Base-by-base conservation (phyloP, 2,888 invertebrate species). In the Platerodrilus igneus region DNA sequence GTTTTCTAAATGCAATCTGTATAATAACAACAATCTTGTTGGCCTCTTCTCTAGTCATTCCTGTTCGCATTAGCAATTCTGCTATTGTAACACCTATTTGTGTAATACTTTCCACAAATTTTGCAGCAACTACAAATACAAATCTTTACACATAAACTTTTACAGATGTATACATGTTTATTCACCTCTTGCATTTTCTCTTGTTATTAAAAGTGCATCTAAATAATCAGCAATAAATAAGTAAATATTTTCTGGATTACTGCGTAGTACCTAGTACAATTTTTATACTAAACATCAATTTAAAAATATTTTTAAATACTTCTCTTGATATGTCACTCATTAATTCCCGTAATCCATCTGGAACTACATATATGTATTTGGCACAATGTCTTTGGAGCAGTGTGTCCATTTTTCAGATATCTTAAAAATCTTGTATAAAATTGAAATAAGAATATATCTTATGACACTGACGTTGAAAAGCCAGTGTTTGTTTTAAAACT, bases 321-420 rank as follows among this genome's bases (percentile, higher is more conserved):
- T 86, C 85, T 45, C 85, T 75, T 0, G 82, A 76, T 47, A 86
- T 83, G 60, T 86, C 86, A 27, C 75, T 70, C 70, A 85, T 78
- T 26, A 86, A 63, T 56, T 86, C 85, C 4, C 73, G 70, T 3
- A 86, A 64, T 0, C 85, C 86, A 36, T 80, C 75, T 0, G 85
- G 86, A 14, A 83, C 60, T 4, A 68, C 67, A 51, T 69, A 73
- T 26, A 72, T 61, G 43, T 67, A 67, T 55, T 68, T 69, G 2
- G 73, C 72, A 22, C 67, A 69, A 49, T 74, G 67, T 45, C 65
- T 59, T 47, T 67, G 64, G 11, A 66, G 52, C 44, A 59, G 51
- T 15, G 57, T 56, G 46, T 68, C 56, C 66, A 67, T 66, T 40
- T 52, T 57, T n/a, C n/a, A n/a, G n/a, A n/a, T n/a, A n/a, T n/a